Percentiles rank a stretch among this genome's conserved stretches.
Conservation (phyloP, 2,113 vertebrate genomes). For the Micromys minutus region DNA sequence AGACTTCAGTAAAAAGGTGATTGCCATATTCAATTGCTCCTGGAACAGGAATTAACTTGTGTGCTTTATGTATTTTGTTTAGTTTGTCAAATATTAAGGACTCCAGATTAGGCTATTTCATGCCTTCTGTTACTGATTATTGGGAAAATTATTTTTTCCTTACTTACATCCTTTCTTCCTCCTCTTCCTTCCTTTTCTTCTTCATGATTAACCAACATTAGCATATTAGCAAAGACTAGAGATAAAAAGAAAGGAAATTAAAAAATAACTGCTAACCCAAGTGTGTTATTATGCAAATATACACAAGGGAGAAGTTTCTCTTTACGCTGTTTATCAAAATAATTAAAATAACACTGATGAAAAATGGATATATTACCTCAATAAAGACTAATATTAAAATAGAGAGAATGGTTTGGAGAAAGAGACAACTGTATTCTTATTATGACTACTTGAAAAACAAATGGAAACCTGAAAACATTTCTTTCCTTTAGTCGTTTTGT, state of each 20-base stretch:
- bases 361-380: neutral
- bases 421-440: neutral
- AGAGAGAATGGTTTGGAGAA: neutral
- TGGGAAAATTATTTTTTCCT: neutral
- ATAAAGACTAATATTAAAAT: neutral
- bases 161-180: neutral
- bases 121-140: neutral
- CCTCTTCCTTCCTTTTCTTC: neutral
- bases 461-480: neutral
- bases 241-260: slow-evolving; percentile 16
- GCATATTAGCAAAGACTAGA: neutral
- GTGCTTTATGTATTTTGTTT: neutral
- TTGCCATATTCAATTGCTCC: neutral
- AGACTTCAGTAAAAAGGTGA: neutral
- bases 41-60: neutral
- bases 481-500: neutral
- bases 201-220: neutral
- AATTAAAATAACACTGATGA: neutral
- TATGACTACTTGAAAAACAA: neutral
- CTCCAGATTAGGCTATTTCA: neutral
- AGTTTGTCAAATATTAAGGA: neutral
- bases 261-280: neutral
- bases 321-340: neutral
- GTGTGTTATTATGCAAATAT: neutral
- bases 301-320: neutral